Evolutionary conservation across 2,113 vertebrate species (phyloP), one percentile per base, ranked within the genome.

Genomic region (Pithys albifrons): DNA sequence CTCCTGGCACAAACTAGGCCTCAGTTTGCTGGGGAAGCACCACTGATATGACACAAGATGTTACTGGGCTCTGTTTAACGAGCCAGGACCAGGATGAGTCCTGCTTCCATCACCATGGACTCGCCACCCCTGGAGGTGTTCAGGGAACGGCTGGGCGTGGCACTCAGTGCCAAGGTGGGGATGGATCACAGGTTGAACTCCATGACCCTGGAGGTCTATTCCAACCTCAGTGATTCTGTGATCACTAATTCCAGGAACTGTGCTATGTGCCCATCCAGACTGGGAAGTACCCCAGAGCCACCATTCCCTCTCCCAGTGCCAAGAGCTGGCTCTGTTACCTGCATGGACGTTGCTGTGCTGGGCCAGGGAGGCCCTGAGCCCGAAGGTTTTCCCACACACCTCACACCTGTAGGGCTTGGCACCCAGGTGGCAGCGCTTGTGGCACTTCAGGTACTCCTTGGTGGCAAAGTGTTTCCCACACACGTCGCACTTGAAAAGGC

Each of bases 381-480:
- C 97, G 14, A 98, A 98, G 0, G 91, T 29, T 85, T 98, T 98
- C 65, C 97, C 97, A 14, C 97, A 98, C 0, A 97, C 90, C 35
- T 96, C 35, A 1, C 97, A 97, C 55, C 83, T 96, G 91, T 96
- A 98, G 64, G 97, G 97, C n/a, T 85, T 97, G 6, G 96, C 96
- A 22, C 97, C 97, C 97, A 98, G 76, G 96, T 97, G 97, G 20
- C 97, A 98, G 22, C 86, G 92, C 57, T 96, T 97, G 59, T 97
- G 97, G 81, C 97, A 97, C 29, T 98, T 97, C 6, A 98, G 85
- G 46, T 98, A 98, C 19, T 97, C 97, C 1, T 96, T 97, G 85
- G 97, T 97, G 80, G 97, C 92, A 76, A 97, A 98, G 59, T 97
- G 97, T 51, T 98, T 97, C n/a, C 95, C 97, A 6, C 97, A 98